Evolutionary conservation across 2,113 vertebrate species (phyloP), one percentile per base, ranked within the genome.

Genomic region (Oreochromis tanganicae): DNA sequence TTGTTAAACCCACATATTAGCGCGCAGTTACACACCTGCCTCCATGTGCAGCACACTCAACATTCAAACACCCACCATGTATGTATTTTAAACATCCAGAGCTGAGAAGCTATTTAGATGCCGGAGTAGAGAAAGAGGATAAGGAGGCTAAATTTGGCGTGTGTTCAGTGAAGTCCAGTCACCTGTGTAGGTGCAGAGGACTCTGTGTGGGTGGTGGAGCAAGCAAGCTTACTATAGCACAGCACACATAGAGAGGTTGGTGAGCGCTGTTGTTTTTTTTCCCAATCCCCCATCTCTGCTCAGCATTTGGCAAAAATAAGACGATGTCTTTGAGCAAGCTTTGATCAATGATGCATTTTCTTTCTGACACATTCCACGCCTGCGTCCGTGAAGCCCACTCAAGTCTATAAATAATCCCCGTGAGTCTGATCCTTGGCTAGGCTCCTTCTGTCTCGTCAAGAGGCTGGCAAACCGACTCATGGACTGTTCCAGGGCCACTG

Each of bases 381-480:
- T 88, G 93, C 90, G 86, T 90, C 93, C 90, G 73, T 82, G 87
- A 90, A 95, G 93, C 96, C 96, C 96, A 96, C 96, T 95, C 96
- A 94, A 61, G 85, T 93, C 95, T 96, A 96, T 94, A 95, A 96
- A 96, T 96, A 96, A 92, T 92, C 91, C 87, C 92, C 2, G 87
- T 80, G 92, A 94, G 93, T 87, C 90, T 86, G 94, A 94, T 92
- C 90, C 87, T 93, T 91, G 90, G 92, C 90, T 91, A 82, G 90
- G 89, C 93, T 94, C 92, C 83, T 93, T 95, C 94, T 91, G 95
- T 94, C 94, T 95, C 93, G 89, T 90, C 92, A 91, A 92, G 94
- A 92, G 89, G 91, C 93, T 93, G 93, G 92, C 85, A 93, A 85
- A 92, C 61, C 32, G 41, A 89, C 83, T 78, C 83, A 13, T 21